phyloP scores from a whole-genome alignment of 92 coral and sea anemone species.

The Pocillopora meandrina region DNA sequence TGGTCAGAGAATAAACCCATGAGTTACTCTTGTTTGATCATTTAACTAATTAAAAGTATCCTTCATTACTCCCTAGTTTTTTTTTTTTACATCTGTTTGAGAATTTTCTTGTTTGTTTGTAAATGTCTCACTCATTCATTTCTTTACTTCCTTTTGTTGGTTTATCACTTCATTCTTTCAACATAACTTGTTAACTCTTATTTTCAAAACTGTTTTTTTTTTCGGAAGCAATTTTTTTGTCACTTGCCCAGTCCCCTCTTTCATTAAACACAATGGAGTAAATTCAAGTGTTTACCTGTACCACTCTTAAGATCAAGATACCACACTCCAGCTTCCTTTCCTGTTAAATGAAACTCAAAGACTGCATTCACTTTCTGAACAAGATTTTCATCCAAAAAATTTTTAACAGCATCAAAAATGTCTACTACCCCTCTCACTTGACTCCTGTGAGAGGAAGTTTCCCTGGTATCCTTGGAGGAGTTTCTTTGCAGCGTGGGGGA shows the following conservation, averaged over 20 bases:
- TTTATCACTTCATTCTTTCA: too few relatives aligned
- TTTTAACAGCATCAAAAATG: conserved; percentile 58
- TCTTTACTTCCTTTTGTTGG: too few relatives aligned
- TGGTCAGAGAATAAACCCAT: too few relatives aligned
- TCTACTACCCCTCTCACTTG: conserved; percentile 44
- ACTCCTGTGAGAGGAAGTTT: neutral
- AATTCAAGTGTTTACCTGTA: conserved; percentile 55
- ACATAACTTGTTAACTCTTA: too few relatives aligned
- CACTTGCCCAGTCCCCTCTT: neutral
- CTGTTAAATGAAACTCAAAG: conserved; percentile 74
- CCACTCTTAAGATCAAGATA: conserved; percentile 88
- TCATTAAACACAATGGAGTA: neutral
- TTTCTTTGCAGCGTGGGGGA: conserved; percentile 27
- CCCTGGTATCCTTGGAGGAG: conserved; percentile 47
- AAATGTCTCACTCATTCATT: too few relatives aligned
- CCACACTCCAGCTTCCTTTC: conserved; percentile 85
- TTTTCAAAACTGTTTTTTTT: too few relatives aligned
- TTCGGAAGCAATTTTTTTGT: neutral
- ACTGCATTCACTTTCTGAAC: conserved; percentile 75
- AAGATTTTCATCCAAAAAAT: conserved; percentile 69
- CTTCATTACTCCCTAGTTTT: too few relatives aligned
- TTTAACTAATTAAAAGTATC: too few relatives aligned
- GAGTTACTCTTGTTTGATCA: too few relatives aligned
- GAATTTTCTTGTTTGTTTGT: too few relatives aligned
- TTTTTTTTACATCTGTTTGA: too few relatives aligned